Evolutionary conservation across 2,113 vertebrate species (phyloP).

Genomic region (Mesitornis unicolor): DNA sequence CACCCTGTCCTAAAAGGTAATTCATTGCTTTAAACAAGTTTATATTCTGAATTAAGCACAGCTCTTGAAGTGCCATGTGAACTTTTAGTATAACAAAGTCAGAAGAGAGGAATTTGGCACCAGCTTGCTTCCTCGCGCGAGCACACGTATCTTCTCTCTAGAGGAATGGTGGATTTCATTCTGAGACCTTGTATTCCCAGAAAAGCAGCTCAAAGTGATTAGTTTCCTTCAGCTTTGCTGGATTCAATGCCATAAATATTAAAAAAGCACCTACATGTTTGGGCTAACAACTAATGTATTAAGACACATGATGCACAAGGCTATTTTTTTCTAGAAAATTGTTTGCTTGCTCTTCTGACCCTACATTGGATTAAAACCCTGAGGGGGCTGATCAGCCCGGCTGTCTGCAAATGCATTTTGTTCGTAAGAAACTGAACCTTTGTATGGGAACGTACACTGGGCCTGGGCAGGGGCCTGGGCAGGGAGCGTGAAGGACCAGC

Average conservation of each 20-base stretch:
- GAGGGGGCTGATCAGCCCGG: neutral
- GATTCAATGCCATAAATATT: neutral
- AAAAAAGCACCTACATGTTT: neutral
- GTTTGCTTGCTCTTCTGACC: neutral
- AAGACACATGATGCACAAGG: neutral
- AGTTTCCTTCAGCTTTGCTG: neutral
- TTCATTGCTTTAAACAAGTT: neutral
- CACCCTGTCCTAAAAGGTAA: neutral
- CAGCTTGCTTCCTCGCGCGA: neutral
- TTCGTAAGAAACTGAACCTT: neutral
- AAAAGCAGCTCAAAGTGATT: constrained; percentile 3
- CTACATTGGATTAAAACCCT: neutral
- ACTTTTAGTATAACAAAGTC: neutral
- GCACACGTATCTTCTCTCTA: neutral
- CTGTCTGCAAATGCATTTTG: neutral
- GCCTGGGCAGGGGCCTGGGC: neutral
- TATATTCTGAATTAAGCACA: neutral
- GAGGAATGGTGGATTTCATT: neutral
- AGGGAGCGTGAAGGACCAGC: neutral
- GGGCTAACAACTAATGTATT: neutral
- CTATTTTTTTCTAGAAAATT: neutral
- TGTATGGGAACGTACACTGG: neutral
- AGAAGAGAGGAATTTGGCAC: constrained; percentile 4
- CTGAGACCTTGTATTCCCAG: neutral
- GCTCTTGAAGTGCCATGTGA: neutral